Conservation (phyloP, 2,888 invertebrate genomes). For the Drosophila vallismaia region DNA sequence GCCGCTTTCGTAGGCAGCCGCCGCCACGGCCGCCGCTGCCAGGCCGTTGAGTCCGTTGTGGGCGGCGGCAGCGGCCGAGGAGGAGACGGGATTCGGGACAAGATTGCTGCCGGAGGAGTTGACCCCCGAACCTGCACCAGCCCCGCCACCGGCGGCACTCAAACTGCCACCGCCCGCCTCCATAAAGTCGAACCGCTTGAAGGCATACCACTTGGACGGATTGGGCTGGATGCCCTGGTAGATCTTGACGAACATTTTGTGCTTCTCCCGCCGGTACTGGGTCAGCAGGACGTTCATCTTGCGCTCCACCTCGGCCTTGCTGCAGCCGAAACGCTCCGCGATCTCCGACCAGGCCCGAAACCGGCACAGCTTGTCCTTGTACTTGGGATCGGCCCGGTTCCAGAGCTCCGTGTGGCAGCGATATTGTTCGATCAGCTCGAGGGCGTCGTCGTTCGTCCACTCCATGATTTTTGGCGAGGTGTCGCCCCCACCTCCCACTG, state of each 20-base stretch:
- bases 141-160: conserved; percentile 44
- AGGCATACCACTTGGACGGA: conserved; percentile 83
- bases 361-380: conserved; percentile 83
- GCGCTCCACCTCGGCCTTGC: conserved; percentile 83
- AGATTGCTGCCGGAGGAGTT: conserved; percentile 38
- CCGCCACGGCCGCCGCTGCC: conserved; percentile 68
- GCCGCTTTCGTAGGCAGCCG: conserved; percentile 66
- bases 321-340: conserved; percentile 83
- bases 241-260: conserved; percentile 82
- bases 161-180: conserved; percentile 80
- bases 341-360: conserved; percentile 83
- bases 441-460: conserved; percentile 83
- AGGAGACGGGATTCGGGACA: conserved; percentile 40
- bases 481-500: conserved; percentile 29
- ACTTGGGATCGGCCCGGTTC: conserved; percentile 83
- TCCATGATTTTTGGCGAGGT: conserved; percentile 80
- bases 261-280: conserved; percentile 83
- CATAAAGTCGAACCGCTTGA: conserved; percentile 83
- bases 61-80: conserved; percentile 43
- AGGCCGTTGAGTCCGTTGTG: conserved; percentile 74
- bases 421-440: conserved; percentile 83
- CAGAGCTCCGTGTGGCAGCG: conserved; percentile 82
- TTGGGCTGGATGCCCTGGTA: conserved; percentile 83
- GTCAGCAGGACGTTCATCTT: conserved; percentile 83
- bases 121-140: conserved; percentile 33